Percentiles rank a stretch among this genome's conserved stretches.
phyloP scores from a whole-genome alignment of 2,113 vertebrate genomes.

The Toxostoma redivivum region DNA sequence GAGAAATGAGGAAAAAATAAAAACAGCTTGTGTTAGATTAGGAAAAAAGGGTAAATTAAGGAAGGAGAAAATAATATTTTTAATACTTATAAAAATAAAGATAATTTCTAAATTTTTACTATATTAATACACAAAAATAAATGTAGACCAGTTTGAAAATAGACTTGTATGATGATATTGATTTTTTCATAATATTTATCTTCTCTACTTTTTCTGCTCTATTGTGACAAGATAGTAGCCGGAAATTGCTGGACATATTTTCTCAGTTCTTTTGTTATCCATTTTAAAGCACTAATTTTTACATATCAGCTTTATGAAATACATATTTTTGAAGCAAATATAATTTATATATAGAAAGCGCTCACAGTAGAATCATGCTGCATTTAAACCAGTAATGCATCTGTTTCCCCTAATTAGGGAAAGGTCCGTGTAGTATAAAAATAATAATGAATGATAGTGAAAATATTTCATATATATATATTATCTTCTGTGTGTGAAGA shows the following conservation, averaged over 20 bases:
- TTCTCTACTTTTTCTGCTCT: neutral
- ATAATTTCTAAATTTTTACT: neutral
- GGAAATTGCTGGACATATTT: neutral
- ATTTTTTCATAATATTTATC: neutral
- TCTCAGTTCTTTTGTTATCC: neutral
- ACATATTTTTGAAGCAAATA: neutral
- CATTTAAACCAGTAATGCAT: neutral
- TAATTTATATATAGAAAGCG: neutral
- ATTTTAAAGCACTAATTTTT: neutral
- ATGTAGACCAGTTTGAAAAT: neutral
- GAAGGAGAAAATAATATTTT: neutral
- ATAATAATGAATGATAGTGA: neutral
- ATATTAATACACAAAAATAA: neutral
- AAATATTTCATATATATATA: neutral
- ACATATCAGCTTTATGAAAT: neutral
- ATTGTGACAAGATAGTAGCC: neutral
- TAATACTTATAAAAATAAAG: neutral
- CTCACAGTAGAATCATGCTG: neutral
- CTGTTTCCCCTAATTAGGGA: neutral
- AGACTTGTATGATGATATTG: neutral
- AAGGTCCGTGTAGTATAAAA: neutral
- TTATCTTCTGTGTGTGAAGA: neutral
- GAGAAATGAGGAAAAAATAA: neutral
- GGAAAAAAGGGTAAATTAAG: neutral
- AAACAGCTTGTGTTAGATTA: neutral